Conservation (phyloP, 2,113 vertebrate genomes). For the Pipa parva region DNA sequence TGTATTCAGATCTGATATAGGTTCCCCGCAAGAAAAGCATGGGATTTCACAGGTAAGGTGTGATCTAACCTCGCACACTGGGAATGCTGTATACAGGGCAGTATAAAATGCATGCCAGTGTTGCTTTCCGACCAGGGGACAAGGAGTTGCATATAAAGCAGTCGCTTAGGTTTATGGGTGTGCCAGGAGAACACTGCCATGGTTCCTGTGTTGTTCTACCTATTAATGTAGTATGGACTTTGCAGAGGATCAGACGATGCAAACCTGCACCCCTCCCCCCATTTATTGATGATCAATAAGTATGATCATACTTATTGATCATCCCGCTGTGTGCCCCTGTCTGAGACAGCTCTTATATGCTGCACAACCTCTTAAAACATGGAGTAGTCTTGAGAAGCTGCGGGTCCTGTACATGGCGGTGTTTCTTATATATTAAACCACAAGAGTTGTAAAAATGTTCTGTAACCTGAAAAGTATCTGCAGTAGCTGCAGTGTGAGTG, state of each 20-base stretch:
- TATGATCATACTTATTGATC: no score
- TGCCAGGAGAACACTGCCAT: constrained; percentile 4
- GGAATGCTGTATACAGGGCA: background rate
- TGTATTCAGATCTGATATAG: constrained; percentile 44
- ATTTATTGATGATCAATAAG: no score
- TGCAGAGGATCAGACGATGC: no score
- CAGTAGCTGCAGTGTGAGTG: background rate
- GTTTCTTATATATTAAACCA: no score
- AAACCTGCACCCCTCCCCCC: no score
- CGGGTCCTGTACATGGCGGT: no score
- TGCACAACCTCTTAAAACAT: no score
- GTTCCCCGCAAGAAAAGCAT: background rate
- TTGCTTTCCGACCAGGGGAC: background rate
- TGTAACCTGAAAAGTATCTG: no score
- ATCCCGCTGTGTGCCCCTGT: no score
- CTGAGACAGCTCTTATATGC: no score
- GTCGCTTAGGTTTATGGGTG: constrained; percentile 12
- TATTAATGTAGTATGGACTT: background rate
- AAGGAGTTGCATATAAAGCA: background rate
- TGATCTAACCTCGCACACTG: background rate
- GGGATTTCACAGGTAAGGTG: background rate
- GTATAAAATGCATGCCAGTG: background rate
- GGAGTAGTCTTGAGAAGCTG: no score
- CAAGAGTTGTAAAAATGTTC: no score
- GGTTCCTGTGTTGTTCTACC: background rate